Evolutionary conservation across 2,888 invertebrate species (phyloP).

Genomic region (Ecdyonurus torrentis): DNA sequence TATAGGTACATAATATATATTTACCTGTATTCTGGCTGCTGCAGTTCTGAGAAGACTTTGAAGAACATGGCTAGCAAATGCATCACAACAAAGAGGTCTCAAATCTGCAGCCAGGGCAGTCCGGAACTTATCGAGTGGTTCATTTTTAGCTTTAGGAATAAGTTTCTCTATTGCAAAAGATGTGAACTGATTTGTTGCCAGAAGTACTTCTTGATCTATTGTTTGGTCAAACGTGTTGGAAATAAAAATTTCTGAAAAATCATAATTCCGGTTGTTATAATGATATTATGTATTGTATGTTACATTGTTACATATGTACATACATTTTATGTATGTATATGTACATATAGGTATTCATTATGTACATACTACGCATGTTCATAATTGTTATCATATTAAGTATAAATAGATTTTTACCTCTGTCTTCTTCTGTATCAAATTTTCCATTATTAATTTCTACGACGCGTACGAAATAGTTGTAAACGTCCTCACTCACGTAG

Average conservation of each 20-base stretch:
- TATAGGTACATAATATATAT: constrained; percentile 7
- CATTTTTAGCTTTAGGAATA: constrained; percentile 45
- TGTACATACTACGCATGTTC: too few species aligned
- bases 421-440: constrained; percentile 51
- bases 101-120: constrained; percentile 44
- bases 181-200: constrained; percentile 63
- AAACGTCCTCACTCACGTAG: constrained; percentile 52
- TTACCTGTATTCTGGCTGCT: constrained; percentile 9
- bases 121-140: constrained; percentile 43
- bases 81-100: constrained; percentile 52
- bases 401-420: constrained; percentile 28
- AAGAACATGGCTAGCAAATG: constrained; percentile 63
- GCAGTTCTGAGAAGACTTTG: constrained; percentile 40
- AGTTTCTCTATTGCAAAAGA: constrained; percentile 61
- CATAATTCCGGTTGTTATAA: constrained; percentile 1
- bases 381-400: too few species aligned
- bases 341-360: too few species aligned
- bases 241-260: constrained; percentile 41
- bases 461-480: constrained; percentile 59
- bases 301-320: neutral
- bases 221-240: constrained; percentile 61
- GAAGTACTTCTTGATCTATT: constrained; percentile 48
- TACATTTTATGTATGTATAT: too few species aligned
- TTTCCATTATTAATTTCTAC: constrained; percentile 51
- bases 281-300: neutral